Percentiles rank a stretch among this genome's conserved stretches.
Evolutionary conservation across 2,888 invertebrate species (phyloP).

Genomic region (Plagodis pulveraria): DNA sequence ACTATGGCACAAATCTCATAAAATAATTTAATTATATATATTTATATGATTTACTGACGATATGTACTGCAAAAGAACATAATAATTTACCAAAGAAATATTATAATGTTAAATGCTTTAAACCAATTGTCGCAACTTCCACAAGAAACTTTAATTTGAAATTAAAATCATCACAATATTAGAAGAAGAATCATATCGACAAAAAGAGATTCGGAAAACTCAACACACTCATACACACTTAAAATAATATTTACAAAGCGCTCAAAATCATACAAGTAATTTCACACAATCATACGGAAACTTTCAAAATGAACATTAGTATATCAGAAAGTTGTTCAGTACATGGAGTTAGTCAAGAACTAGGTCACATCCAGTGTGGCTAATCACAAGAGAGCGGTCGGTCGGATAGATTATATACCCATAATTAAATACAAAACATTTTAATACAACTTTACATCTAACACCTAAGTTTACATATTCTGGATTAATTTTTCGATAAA

Average conservation of each 20-base stretch:
- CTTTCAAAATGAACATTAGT: conserved; percentile 59
- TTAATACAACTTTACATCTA: conserved; percentile 84
- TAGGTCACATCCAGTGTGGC: conserved; percentile 70
- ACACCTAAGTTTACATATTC: conserved; percentile 81
- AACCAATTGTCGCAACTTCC: conserved; percentile 24
- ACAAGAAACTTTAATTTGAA: conserved; percentile 24
- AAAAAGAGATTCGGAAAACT: conserved; percentile 79
- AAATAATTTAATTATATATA: conserved; percentile 49
- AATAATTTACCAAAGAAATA: conserved; percentile 38
- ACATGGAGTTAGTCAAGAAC: conserved; percentile 62
- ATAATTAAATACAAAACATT: conserved; percentile 82
- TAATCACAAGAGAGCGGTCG: conserved; percentile 82
- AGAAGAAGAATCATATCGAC: conserved; percentile 57
- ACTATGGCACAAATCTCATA: conserved; percentile 82
- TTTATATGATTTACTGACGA: conserved; percentile 52
- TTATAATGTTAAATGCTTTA: conserved; percentile 27
- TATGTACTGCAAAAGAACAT: conserved; percentile 50
- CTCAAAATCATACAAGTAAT: conserved; percentile 76
- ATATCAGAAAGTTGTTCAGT: conserved; percentile 52
- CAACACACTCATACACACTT: conserved; percentile 77
- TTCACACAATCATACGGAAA: conserved; percentile 59
- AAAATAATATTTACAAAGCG: conserved; percentile 83
- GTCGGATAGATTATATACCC: conserved; percentile 80
- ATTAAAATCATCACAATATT: conserved; percentile 51
- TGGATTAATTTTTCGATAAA: conserved; percentile 81